Base-by-base conservation (phyloP, 2,113 vertebrate species). In the Archilochus colubris region DNA sequence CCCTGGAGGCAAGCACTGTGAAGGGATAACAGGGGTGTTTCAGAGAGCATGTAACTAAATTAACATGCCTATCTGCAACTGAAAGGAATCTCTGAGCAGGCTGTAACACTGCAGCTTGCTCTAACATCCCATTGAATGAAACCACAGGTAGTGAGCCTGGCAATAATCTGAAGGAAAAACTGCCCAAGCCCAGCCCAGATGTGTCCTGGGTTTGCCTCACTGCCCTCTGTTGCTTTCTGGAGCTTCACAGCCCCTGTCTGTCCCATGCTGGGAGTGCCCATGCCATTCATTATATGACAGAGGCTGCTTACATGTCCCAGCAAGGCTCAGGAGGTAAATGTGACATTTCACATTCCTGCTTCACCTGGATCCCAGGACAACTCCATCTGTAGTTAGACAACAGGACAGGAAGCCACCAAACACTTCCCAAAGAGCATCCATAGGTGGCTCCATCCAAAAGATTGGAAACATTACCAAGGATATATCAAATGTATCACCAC, bases 231-330 rank as follows among this genome's bases (percentile, higher is more conserved):
- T 59, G 44, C 82, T 69, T 57, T 61, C 36, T 66, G 64, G 43
- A 84, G 69, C 46, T 77, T 30, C 43, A 30, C 3, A 3, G 18
- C 6, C 5, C 31, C 64, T 0, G 0, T 40, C 15, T 4, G 0
- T 36, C 50, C 68, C 8, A 11, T 11, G 17, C 28, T 38, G 67
- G 25, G 66, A 24, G 23, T 27, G 50, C 25, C 75, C 40, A 12
- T 21, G 22, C 18, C 30, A 16, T 85, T 68, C 8, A 10, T 48
- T 50, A 48, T 46, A 14, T 6, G 23, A 31, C 36, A 54, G 36
- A 91, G 54, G 43, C 15, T 64, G 57, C 38, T 81, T 63, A 69
- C 58, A 23, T 9, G 57, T 59, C 19, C 61, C 58, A 33, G 12
- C 27, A 24, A 11, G 66, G 57, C 28, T n/a, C 38, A 79, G n/a